phyloP scores from a whole-genome alignment of 2,113 vertebrate species.

The Melanotaenia duboulayi region DNA sequence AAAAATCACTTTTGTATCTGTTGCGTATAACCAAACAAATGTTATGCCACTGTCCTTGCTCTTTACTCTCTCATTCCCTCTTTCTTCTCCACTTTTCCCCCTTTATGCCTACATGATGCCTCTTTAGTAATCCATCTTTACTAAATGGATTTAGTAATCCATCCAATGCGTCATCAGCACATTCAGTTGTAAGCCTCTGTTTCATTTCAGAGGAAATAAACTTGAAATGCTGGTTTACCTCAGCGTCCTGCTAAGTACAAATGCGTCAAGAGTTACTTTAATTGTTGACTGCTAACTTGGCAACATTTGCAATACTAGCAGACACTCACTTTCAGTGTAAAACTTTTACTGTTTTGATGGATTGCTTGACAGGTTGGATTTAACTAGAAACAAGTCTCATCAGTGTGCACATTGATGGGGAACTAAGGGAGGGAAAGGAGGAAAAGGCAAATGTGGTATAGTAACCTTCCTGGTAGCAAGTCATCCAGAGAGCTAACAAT shows the following conservation, averaged over 20 bases:
- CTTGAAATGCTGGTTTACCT: constrained; percentile 53
- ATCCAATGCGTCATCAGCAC: constrained; percentile 51
- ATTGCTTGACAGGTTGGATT: constrained; percentile 43
- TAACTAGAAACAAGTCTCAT: constrained; percentile 39
- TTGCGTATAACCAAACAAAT: background rate
- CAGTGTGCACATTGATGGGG: constrained; percentile 41
- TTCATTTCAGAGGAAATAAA: constrained; percentile 42
- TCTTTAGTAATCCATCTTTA: no score
- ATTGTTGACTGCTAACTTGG: background rate
- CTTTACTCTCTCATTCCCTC: background rate
- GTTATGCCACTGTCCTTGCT: background rate
- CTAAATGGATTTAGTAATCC: no score
- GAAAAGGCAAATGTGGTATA: constrained; percentile 29
- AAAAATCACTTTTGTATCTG: background rate
- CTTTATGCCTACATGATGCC: constrained; percentile 1
- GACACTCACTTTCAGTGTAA: background rate
- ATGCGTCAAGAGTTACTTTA: constrained; percentile 21
- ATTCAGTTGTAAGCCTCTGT: constrained; percentile 49
- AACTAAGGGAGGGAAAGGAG: constrained; percentile 10
- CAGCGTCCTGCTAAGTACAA: constrained; percentile 26
- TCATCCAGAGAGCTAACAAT: constrained; percentile 38
- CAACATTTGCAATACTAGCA: constrained; percentile 2
- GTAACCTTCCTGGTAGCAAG: constrained; percentile 52
- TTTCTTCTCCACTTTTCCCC: background rate
- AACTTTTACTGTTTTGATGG: background rate